Base-by-base conservation (phyloP, 2,113 vertebrate species). In the Pangasianodon hypophthalmus region DNA sequence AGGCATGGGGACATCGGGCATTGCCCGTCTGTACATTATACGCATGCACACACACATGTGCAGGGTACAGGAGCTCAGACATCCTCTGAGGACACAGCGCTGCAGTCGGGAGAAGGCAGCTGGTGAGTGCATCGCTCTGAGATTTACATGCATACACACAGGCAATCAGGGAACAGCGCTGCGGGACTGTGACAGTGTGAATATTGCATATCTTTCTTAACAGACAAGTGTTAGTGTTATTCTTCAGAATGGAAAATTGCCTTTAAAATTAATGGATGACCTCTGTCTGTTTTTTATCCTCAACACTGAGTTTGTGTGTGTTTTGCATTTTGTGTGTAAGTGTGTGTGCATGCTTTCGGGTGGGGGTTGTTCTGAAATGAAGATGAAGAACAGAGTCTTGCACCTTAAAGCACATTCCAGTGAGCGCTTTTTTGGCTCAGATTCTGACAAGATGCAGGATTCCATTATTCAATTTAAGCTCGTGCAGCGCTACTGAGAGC, bases 341-440 rank as follows among this genome's bases (percentile, higher is more conserved):
- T 37, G 18, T 75, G 69, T 48, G 19, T 50, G 80, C 62, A 10
- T 52, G 24, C 26, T 13, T 29, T 60, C 29, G 75, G 73, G 29
- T 44, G 81, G 88, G 52, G 81, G 24, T 46, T 60, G 85, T 21
- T 85, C 84, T 91, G 87, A 89, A 88, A 87, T 71, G 77, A 2
- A 1, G 44, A 93, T 86, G 85, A 88, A 82, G 85, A 88, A 26
- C 52, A 41, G 58, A 75, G 87, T 26, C 80, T 58, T 92, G 92
- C 92, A 94, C 92, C 93, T 92, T 94, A 85, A 91, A 54, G 90
- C 93, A 91, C 94, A 88, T 88, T 90, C 91, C 89, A 91, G 88
- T 58, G 50, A 82, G 87, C 84, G 62, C 62, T 92, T 54, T 56
- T 56, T 73, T 89, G 60, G 44, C 87, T 48, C 85, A 24, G 88